Evolutionary conservation across 2,797 vertebrate species (phyloP).

Genomic region (Chiroxiphia lanceolata): DNA sequence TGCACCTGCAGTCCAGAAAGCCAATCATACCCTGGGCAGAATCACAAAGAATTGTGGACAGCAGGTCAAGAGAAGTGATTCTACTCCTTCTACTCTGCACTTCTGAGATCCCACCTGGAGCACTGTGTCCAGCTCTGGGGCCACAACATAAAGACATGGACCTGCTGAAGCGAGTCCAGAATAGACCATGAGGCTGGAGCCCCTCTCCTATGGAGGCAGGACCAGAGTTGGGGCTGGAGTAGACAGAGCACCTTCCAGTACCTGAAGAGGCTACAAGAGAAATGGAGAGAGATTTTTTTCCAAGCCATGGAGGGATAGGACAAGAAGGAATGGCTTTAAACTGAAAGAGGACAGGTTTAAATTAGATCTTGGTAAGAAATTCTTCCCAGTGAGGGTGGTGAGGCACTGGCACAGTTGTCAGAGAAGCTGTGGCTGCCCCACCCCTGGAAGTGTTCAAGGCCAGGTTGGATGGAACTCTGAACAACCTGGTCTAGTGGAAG

Average conservation of each 20-base stretch:
- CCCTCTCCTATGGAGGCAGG: no score
- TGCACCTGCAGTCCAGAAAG: neutral
- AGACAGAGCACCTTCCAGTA: neutral
- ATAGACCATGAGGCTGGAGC: neutral
- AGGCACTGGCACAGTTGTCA: neutral
- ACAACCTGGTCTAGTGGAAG: accelerated
- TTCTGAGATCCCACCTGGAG: neutral
- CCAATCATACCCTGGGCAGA: neutral
- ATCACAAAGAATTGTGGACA: neutral
- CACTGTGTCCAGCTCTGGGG: neutral
- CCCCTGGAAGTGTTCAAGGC: neutral
- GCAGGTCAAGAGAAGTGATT: neutral
- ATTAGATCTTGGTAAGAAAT: neutral
- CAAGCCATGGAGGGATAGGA: neutral
- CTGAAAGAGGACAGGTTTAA: neutral
- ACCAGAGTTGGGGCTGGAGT: neutral
- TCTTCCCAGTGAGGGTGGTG: neutral
- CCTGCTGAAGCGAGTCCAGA: neutral
- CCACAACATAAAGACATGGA: neutral
- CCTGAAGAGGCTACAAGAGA: neutral
- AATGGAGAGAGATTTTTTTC: neutral
- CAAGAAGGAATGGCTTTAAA: neutral
- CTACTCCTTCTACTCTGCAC: neutral
- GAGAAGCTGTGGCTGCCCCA: neutral
- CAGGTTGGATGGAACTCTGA: neutral